Base-by-base conservation (phyloP, 2,797 vertebrate genomes). In the Poecilia velifera region DNA sequence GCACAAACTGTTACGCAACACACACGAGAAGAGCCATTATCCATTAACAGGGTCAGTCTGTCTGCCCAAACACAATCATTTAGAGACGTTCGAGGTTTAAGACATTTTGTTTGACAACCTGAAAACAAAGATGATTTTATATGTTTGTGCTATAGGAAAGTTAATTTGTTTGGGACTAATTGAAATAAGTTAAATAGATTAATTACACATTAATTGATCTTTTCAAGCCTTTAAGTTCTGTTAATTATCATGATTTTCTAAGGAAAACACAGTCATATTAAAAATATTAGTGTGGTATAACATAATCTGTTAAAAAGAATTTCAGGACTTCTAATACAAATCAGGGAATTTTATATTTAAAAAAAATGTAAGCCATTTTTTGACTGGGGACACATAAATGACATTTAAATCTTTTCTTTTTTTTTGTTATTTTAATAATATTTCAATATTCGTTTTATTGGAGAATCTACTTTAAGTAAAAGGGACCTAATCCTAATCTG, bases 1-100 rank as follows among this genome's bases (percentile, higher is more conserved):
- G 78, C 62, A 84, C 81, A 82, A 79, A 86, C n/a, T 62, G 80
- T 86, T 82, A 84, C 34, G 62, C n/a, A 91, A 89, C 74, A 82
- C 76, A 82, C 74, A 62, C 9, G 28, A 84, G 70, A 80, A 45
- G 36, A 83, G 43, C 59, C 25, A 47, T 59, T 18, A 75, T 78
- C 73, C 9, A 36, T 82, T 72, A 64, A 75, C 82, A 34, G 68
- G 10, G 68, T 62, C 76, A 53, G 55, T 62, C 12, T 49, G 47
- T 79, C 25, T 36, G 75, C 74, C 59, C n/a, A 74, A 75, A 77
- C 49, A 36, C n/a, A 41, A 68, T 68, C 22, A 41, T 68, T 68
- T 41, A 22, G 31, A 64, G 20, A 41, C 9, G 2, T 41, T 25
- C 20, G 25, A 22, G 43, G 41, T 68, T 36, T 22, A 68, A 43